Conservation (phyloP, 2,113 vertebrate genomes). For the Gopherus flavomarginatus region DNA sequence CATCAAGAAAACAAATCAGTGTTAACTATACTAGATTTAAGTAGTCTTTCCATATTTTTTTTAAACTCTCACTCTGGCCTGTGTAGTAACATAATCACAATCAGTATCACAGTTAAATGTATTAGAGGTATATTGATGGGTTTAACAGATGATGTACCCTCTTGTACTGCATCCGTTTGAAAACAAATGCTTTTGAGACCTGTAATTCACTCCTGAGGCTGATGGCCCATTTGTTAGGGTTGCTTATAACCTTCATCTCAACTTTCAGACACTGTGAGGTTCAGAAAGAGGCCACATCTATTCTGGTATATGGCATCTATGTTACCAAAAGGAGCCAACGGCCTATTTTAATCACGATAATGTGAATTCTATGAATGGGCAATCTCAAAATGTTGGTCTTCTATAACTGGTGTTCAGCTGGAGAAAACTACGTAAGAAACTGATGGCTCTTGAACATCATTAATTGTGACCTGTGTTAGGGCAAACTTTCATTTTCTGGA, state of each 20-base stretch:
- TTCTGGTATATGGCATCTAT: neutral
- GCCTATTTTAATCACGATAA: neutral
- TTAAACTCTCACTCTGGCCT: neutral
- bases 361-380: neutral
- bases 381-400: neutral
- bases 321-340: neutral
- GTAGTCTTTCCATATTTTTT: neutral
- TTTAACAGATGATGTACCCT: neutral
- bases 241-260: neutral
- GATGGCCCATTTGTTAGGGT: neutral
- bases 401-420: rapidly evolving
- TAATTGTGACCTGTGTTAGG: neutral
- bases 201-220: neutral
- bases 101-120: neutral
- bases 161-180: neutral
- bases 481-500: too few relatives aligned
- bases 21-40: neutral
- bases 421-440: neutral
- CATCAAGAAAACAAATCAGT: neutral
- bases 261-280: neutral
- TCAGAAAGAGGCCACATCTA: neutral
- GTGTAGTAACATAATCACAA: neutral
- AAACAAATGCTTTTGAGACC: neutral
- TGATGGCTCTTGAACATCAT: neutral
- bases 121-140: neutral